Base-by-base conservation (phyloP, 1,140 invertebrate genomes). In the Panagrolaimus sp. region DNA sequence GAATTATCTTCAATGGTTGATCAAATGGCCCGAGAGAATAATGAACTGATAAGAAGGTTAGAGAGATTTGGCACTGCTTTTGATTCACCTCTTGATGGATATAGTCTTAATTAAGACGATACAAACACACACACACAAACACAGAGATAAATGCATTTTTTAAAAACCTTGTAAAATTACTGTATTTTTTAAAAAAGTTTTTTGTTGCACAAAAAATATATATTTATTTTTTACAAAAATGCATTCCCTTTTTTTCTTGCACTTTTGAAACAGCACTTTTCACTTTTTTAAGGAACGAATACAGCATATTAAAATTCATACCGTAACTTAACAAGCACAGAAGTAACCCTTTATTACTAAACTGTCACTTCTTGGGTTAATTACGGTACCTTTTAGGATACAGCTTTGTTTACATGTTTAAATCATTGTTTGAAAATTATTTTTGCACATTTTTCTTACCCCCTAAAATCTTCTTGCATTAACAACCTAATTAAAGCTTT, bases 1-100 rank as follows among this genome's bases (percentile, higher is more conserved):
- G 52, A 58, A 58, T 17, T 58, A n/a, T 26, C 52, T 12, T 21
- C 52, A 14, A 58, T 58, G 52, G 52, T 58, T 12, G 52, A 58
- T 28, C 21, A 58, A 12, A 58, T 58, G 52, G 52, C 52, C 4
- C 52, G 52, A 28, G 52, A 58, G 17, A 58, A 58, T 28, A 58
- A 28, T 58, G 52, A 58, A 58, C 17, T 58, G 21, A 28, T 58
- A 26, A 21, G 52, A 58, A 58, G 52, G 52, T 58, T 58, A 58
- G 52, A 58, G 17, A 58, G 28, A 58, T 12, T 58, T 58, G 52
- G 52, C 52, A 58, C 52, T 52, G 17, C 17, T 58, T 26, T 26
- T 21, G 52, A 58, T 26, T 21, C 52, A 58, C 32, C 32, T 38
- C 52, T 58, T 58, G 52, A 58, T 58, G 52, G 52, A 28, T 58